Conservation (phyloP, 1,140 invertebrate species). For the Gerris buenoi region DNA sequence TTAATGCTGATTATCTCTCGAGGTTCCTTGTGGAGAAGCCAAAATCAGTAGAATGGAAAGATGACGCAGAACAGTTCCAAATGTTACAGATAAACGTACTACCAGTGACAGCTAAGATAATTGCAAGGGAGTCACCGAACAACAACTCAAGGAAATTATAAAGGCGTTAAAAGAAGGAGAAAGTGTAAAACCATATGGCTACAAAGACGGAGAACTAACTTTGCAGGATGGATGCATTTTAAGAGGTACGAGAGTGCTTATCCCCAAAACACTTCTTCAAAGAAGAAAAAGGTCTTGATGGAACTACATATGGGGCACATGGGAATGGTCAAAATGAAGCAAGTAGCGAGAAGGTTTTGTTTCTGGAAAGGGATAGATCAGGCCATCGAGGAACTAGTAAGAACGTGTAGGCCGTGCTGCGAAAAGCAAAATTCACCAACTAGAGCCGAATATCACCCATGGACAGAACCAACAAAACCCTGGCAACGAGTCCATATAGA, state of each 20-base stretch:
- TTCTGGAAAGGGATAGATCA: slow-evolving; percentile 21
- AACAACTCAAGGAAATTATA: too few relatives aligned
- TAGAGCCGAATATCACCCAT: too few relatives aligned
- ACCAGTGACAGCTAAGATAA: too few relatives aligned
- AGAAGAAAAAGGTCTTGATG: slow-evolving; percentile 2
- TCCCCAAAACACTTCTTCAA: slow-evolving; percentile 9
- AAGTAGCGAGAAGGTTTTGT: slow-evolving; percentile 18
- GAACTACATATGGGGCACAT: slow-evolving; percentile 19
- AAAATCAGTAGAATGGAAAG: neutral
- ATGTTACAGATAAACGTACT: neutral
- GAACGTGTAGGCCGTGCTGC: slow-evolving; percentile 17
- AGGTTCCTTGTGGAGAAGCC: slow-evolving; percentile 16
- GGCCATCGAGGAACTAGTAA: slow-evolving; percentile 22
- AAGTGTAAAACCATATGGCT: too few relatives aligned
- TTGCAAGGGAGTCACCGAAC: too few relatives aligned
- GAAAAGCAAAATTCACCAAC: too few relatives aligned
- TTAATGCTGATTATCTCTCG: slow-evolving; percentile 24
- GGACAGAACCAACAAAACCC: too few relatives aligned
- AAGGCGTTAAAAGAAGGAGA: too few relatives aligned
- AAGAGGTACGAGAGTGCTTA: neutral
- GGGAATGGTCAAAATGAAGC: too few relatives aligned
- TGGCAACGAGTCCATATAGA: too few relatives aligned
- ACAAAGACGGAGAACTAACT: too few relatives aligned
- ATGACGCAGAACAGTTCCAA: neutral
- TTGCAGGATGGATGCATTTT: slow-evolving; percentile 2